These are phyloP conservation scores for Neosilurus mollespiculum DNA, from an alignment of 2,797 vertebrate genomes.

Conservation along the genomic window DNA sequence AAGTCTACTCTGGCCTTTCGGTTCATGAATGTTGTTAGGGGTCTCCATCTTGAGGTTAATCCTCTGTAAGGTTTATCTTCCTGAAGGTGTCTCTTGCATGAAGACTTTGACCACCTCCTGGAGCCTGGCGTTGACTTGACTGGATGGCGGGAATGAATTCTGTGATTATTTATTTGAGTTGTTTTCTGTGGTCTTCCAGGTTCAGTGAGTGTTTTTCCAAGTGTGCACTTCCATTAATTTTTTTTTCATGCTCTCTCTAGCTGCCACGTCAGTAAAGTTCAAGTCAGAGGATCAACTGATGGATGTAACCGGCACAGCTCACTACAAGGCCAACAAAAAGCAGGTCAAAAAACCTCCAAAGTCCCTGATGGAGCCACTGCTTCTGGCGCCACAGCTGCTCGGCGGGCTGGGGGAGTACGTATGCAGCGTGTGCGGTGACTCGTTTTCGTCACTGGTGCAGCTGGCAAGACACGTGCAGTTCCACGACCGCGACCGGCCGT, in stretches of 20 bases:
- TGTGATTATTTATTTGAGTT: no score
- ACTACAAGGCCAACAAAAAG: neutral
- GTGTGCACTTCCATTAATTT: no score
- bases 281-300: slow-evolving; percentile 5
- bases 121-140: no score
- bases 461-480: slow-evolving; percentile 56
- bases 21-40: no score
- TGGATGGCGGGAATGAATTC: no score
- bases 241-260: neutral
- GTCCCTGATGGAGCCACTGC: neutral
- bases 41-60: no score
- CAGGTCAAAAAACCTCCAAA: neutral
- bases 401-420: slow-evolving; percentile 31
- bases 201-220: no score
- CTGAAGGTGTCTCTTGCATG: no score
- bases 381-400: neutral
- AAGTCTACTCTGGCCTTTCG: no score
- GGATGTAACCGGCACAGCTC: neutral
- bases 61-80: no score
- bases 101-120: no score
- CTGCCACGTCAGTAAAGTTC: neutral
- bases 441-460: slow-evolving; percentile 18
- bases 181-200: no score
- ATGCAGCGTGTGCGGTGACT: slow-evolving; percentile 54
- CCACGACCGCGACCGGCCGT: slow-evolving; percentile 45